Evolutionary conservation across 2,888 invertebrate species (phyloP), one percentile per base, ranked within the genome.

Genomic region (Rugalucina vietnamica): DNA sequence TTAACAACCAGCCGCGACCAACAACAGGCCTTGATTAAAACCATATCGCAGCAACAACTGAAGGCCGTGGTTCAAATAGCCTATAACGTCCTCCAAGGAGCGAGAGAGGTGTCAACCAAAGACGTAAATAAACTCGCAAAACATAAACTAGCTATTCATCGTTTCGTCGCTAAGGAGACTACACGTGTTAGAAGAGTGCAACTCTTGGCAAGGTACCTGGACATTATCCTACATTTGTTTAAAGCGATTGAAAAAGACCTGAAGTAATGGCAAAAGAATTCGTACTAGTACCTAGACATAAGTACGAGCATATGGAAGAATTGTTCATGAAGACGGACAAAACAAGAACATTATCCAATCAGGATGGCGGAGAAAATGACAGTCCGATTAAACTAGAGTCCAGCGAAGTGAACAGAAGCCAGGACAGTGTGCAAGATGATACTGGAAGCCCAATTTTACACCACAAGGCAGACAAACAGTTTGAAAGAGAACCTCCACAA

Each of bases 1-100:
- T 57, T 80, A 21, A 75, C 37, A 36, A 80, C 80, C 50, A 34
- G 49, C 14, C 10, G 29, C 29, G 21, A 37, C 2, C 80, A 80
- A 60, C 37, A 54, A 49, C 24, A 50, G 34, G 50, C 50, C n/a
- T 49, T 49, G 50, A 14, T 49, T 18, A 49, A 49, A 18, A 49
- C 50, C 14, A 49, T 49, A n/a, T 18, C 50, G 14, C 14, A 49
- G 14, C 14, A 49, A 18, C 50, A 49, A 49, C 14, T 49, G 50
- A 49, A n/a, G 50, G 50, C 50, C 14, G 14, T 49, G 50, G 50
- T 49, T 18, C 14, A 49, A 49, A 49, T 49, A 49, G 50, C n/a
- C 14, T 49, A 49, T n/a, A 49, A 49, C 50, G 50, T 49, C n/a
- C 50, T 49, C 14, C 50, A 49, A 14, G 50, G 50, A 18, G 14